Percentiles rank a stretch among this genome's conserved stretches.
Conservation (phyloP, 2,888 invertebrate genomes). For the Melitaea athalia region DNA sequence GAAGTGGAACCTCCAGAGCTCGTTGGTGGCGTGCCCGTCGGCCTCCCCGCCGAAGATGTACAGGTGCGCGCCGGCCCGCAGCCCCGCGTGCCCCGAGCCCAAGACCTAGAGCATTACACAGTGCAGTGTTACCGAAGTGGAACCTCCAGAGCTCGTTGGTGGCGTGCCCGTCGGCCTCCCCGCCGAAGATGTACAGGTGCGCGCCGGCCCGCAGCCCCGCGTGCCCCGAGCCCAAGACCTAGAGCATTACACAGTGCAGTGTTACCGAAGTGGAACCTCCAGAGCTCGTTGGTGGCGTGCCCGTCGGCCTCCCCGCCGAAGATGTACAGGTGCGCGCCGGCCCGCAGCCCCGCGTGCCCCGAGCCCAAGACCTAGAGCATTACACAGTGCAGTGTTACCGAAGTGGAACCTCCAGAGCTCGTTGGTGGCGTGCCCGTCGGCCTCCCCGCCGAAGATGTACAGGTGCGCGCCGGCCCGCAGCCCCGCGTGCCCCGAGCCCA, state of each 20-base stretch:
- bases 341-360: too few species aligned
- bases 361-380: too few species aligned
- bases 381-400: conserved; percentile 67
- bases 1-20: conserved; percentile 92
- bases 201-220: too few species aligned
- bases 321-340: conserved; percentile 87
- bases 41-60: conserved; percentile 91
- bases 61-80: conserved; percentile 86
- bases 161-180: conserved; percentile 87
- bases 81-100: too few species aligned
- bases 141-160: conserved; percentile 92
- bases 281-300: conserved; percentile 88
- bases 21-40: conserved; percentile 86
- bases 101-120: too few species aligned
- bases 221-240: too few species aligned
- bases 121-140: conserved; percentile 84
- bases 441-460: conserved; percentile 91
- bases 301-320: conserved; percentile 90
- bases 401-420: conserved; percentile 93
- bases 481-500: too few species aligned
- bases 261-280: conserved; percentile 91
- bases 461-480: conserved; percentile 86
- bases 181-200: conserved; percentile 91
- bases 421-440: conserved; percentile 86
- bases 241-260: not conserved